These are phyloP conservation scores for Eulemur macaco DNA, from an alignment of 2,113 vertebrate species.

Conservation along the genomic window DNA sequence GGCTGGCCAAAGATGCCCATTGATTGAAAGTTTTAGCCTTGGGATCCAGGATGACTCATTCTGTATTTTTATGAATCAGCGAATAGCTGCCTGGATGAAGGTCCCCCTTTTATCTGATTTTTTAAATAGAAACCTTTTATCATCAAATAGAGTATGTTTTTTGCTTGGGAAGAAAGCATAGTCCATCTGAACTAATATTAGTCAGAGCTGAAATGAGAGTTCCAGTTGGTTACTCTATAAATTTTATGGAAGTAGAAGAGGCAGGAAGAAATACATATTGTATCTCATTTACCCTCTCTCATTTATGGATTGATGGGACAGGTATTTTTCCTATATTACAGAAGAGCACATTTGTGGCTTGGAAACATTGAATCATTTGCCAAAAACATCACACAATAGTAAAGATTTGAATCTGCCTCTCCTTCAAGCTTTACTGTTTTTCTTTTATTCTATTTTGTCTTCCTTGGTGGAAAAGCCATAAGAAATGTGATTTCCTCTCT, in stretches of 20 bases:
- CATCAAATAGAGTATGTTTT: conserved; percentile 22
- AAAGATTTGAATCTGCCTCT: not conserved
- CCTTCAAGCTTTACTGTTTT: not conserved
- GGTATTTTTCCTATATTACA: not conserved
- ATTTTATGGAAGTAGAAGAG: not conserved
- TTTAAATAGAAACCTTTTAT: conserved; percentile 68
- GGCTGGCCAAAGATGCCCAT: conserved; percentile 21
- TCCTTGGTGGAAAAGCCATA: not conserved
- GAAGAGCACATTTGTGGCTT: not conserved
- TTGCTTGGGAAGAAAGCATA: not conserved
- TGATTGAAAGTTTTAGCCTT: conserved; percentile 60
- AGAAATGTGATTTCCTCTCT: not conserved
- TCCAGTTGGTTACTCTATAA: not conserved
- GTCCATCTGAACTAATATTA: not conserved
- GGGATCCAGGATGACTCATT: conserved; percentile 64
- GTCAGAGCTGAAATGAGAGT: not conserved
- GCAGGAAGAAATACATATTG: not conserved
- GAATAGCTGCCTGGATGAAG: conserved; percentile 45
- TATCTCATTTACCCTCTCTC: not conserved
- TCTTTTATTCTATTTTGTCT: not conserved
- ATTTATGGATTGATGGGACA: not conserved
- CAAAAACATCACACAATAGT: not conserved
- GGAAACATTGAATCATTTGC: not conserved
- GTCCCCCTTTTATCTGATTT: conserved; percentile 1
- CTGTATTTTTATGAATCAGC: conserved; percentile 71